phyloP scores from a whole-genome alignment of 2,888 invertebrate species.

The Calliopum simillimum region DNA sequence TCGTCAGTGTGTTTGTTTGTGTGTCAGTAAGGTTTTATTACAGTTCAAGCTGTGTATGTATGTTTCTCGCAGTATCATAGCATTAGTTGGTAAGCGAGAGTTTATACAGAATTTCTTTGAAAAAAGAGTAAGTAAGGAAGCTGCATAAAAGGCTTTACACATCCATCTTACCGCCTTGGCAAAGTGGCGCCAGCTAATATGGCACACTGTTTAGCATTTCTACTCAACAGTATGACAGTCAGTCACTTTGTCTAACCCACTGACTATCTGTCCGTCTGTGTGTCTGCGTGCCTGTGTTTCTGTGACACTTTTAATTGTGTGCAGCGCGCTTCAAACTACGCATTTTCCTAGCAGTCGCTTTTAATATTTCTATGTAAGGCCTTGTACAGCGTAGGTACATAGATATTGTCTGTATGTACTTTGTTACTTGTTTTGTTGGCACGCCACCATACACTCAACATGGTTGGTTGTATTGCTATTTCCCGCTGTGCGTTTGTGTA shows the following conservation, averaged over 20 bases:
- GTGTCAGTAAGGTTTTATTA: neutral
- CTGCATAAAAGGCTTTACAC: too few relatives aligned
- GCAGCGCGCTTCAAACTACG: too few relatives aligned
- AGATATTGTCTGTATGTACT: too few relatives aligned
- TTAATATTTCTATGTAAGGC: too few relatives aligned
- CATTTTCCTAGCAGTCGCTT: too few relatives aligned
- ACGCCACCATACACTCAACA: too few relatives aligned
- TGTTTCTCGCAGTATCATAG: neutral
- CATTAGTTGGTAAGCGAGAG: neutral
- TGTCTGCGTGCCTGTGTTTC: neutral
- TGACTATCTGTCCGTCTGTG: neutral
- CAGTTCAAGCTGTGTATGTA: neutral
- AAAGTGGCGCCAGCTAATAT: slow-evolving; percentile 9
- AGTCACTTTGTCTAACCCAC: neutral
- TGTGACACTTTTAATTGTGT: neutral
- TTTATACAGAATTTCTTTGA: neutral
- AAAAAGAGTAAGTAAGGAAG: too few relatives aligned
- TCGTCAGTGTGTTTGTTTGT: too few relatives aligned
- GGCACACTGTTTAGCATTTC: neutral
- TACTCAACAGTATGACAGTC: neutral
- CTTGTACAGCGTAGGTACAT: too few relatives aligned
- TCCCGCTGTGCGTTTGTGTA: too few relatives aligned
- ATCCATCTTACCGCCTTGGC: neutral
- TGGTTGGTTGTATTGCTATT: too few relatives aligned
- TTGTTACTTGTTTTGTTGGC: too few relatives aligned